These are phyloP conservation scores for Sigmodon hispidus DNA, from an alignment of 2,113 vertebrate genomes.

Conservation along the genomic window DNA sequence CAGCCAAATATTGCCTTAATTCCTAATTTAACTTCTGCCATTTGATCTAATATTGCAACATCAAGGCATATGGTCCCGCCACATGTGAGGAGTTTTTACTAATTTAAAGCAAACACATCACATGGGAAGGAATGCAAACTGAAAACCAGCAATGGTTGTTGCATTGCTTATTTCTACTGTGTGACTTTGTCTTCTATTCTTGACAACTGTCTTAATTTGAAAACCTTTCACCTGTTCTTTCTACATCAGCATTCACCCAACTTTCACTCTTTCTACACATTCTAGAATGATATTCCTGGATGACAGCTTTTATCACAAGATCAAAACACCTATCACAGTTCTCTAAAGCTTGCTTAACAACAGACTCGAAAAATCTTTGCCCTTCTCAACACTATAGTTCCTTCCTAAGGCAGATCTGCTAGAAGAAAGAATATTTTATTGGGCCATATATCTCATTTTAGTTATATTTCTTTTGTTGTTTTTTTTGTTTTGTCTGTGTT, in stretches of 20 bases:
- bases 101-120: slow-evolving; percentile 44
- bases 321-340: slow-evolving; percentile 40
- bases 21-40: slow-evolving; percentile 60
- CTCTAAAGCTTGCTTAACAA: slow-evolving; percentile 17
- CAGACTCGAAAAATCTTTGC: not conserved
- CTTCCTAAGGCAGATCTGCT: not conserved
- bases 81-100: not conserved
- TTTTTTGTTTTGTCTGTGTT: not conserved
- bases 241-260: slow-evolving; percentile 3
- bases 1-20: slow-evolving; percentile 64
- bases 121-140: slow-evolving; percentile 1
- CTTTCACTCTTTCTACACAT: slow-evolving; percentile 10
- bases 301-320: slow-evolving; percentile 49
- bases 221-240: slow-evolving; percentile 39
- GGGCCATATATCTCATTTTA: not conserved
- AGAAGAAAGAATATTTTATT: not conserved
- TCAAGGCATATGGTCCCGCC: slow-evolving; percentile 39
- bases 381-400: not conserved
- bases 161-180: not conserved
- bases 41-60: slow-evolving; percentile 68
- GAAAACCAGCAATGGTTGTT: not conserved
- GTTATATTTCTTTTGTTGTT: not conserved
- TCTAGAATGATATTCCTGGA: slow-evolving; percentile 32
- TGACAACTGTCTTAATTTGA: slow-evolving; percentile 15
- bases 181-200: not conserved